Evolutionary conservation across 2,113 vertebrate species (phyloP).

Genomic region (Phaethornis superciliosus): DNA sequence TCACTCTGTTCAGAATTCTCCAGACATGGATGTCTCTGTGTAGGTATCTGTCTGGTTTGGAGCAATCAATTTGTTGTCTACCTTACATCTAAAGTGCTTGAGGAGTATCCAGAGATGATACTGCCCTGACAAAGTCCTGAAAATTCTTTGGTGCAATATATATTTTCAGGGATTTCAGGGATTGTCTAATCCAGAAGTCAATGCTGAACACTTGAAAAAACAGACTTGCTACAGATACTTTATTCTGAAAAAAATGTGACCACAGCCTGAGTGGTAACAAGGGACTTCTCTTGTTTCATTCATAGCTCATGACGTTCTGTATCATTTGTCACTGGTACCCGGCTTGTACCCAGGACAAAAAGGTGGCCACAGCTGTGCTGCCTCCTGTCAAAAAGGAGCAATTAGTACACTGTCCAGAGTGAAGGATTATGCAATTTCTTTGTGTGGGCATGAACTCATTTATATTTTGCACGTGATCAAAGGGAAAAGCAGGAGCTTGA

Average conservation of each 20-base stretch:
- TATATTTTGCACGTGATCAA: not conserved
- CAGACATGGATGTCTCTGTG: not conserved
- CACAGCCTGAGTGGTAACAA: not conserved
- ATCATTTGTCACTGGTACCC: not conserved
- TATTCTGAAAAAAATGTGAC: not conserved
- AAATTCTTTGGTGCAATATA: not conserved
- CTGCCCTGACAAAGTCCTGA: not conserved
- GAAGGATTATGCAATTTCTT: not conserved
- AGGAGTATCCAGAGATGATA: not conserved
- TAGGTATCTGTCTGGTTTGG: not conserved
- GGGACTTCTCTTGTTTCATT: not conserved
- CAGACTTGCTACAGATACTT: not conserved
- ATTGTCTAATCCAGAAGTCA: not conserved
- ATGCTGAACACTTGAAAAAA: not conserved
- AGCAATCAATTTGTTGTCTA: not conserved
- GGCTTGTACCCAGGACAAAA: not conserved
- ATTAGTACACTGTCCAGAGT: fast-evolving
- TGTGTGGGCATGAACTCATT: not conserved
- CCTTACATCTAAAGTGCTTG: not conserved
- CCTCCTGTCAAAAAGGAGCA: not conserved
- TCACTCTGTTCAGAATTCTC: fast-evolving
- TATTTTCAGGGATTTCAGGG: not conserved
- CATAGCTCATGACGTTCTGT: not conserved
- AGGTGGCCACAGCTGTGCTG: not conserved
- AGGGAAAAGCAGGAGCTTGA: not conserved